Evolutionary conservation across 2,113 vertebrate genomes (phyloP), one percentile per base, ranked within the genome.

Genomic region (Protomyctophum bolini): DNA sequence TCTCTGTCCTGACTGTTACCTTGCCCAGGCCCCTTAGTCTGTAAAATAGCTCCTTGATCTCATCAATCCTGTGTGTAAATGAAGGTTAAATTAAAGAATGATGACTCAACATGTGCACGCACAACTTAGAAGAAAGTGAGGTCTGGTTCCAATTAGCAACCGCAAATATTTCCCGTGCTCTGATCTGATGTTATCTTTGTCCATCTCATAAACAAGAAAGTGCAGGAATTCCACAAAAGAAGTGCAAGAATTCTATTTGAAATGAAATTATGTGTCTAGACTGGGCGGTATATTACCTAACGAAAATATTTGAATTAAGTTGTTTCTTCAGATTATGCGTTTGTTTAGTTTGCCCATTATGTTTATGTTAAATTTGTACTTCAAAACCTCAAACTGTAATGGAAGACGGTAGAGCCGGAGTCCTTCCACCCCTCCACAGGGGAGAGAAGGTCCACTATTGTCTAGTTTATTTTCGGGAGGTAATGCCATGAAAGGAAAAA

Each of bases 131-230:
- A 73, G 79, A 88, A 83, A 88, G 84, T 83, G 76, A 72, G 51
- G 76, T 76, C 88, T 90, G 90, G 80, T 88, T 88, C 86, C 60
- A 82, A 76, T 91, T 86, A 89, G 15, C 67, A 76, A 69, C 74
- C 58, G 21, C 78, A 75, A 71, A 64, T 68, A 70, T 72, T 76
- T 70, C 79, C 66, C 75, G 63, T 66, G 47, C 28, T 67, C 58
- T 69, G 72, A 70, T 71, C 73, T 70, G 72, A 70, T 71, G 73
- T 81, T 69, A 75, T 86, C 82, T 10, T 47, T 21, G 70, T 66
- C 83, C 74, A 72, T 84, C 75, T 68, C 56, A 57, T 82, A 85
- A 86, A 86, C 83, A 85, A 75, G 46, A 54, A 6, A 56, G 54
- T 10, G 49, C 12, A 61, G 81, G 71, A 76, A 77, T 76, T 85